Evolutionary conservation across 2,113 vertebrate species (phyloP), one percentile per base, ranked within the genome.

Genomic region (Trichomycterus rosablanca): DNA sequence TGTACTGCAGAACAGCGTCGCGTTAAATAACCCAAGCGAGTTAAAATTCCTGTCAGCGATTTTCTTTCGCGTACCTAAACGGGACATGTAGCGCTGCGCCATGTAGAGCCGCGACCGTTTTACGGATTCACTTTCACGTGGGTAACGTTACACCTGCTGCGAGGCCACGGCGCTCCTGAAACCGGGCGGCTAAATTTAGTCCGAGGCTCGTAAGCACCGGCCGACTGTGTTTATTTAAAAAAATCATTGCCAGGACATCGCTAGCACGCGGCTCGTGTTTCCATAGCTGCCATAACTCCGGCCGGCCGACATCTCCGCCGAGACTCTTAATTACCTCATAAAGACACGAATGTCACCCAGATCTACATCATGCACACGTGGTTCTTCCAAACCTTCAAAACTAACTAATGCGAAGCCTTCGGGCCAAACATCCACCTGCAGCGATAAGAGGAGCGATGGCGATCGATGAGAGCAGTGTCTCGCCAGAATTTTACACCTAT

Each of bases 121-220:
- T 56, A 71, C 65, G 74, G 74, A 67, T 65, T 63, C 56, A 63
- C 50, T 67, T 78, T 73, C 55, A 73, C 52, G 34, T 59, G 50
- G 71, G 66, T 74, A 76, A 74, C 78, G 73, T 68, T 74, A 82
- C 69, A 74, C 70, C 61, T 60, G 64, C 66, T 61, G 66, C 63
- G 61, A 69, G 68, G 59, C 46, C 35, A 54, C 62, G 63, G 66
- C 69, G 68, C 56, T 57, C 65, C 67, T 78, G 49, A 63, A n/a
- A 67, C 72, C 63, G 61, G 74, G 73, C 52, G 75, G 78, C 83
- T 84, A 83, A 86, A 85, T 83, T 78, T 83, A 80, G 80, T 85
- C 78, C 75, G 49, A 64, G 73, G 56, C 83, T 76, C 28, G 76
- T 82, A 83, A 82, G 81, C 83, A 85, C 84, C 78, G 18, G 72